Conservation (phyloP, 92 coral and sea anemone genomes). For the Galaxea fascicularis region DNA sequence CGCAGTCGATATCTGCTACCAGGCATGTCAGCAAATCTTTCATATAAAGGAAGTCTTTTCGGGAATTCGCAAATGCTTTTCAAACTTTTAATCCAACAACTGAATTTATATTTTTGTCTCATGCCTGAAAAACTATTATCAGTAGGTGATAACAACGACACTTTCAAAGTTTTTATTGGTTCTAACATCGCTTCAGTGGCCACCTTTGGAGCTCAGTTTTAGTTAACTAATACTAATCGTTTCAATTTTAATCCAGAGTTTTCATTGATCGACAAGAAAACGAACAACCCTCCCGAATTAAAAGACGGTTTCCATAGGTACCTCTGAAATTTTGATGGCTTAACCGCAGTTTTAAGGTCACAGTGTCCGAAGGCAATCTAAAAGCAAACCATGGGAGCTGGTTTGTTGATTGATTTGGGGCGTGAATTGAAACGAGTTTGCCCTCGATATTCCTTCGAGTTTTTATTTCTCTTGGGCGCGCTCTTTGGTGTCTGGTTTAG, state of each 20-base stretch:
- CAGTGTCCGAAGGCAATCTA: background rate
- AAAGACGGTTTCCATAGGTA: conserved; percentile 7
- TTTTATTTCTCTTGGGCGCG: background rate
- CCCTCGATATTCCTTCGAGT: background rate
- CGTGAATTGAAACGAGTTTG: background rate
- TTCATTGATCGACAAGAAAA: background rate
- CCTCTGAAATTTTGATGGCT: background rate
- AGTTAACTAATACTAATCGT: conserved; percentile 30
- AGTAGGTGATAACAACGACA: background rate
- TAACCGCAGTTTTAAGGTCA: background rate
- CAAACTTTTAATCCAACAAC: background rate
- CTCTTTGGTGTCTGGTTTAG: too few relatives aligned
- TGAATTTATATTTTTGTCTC: background rate
- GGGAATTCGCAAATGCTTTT: background rate
- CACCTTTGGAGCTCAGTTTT: background rate
- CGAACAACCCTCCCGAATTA: background rate
- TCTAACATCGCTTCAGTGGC: background rate
- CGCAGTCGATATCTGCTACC: background rate
- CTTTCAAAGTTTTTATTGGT: conserved; percentile 1
- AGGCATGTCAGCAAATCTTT: background rate
- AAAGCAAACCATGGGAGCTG: background rate
- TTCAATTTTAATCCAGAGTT: background rate
- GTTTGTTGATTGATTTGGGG: background rate
- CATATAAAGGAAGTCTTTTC: background rate
- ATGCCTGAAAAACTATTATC: background rate